A percentile compares a stretch with the other conserved stretches of the same genome.
Evolutionary conservation across 2,113 vertebrate species (phyloP).

Genomic region (Physeter macrocephalus): DNA sequence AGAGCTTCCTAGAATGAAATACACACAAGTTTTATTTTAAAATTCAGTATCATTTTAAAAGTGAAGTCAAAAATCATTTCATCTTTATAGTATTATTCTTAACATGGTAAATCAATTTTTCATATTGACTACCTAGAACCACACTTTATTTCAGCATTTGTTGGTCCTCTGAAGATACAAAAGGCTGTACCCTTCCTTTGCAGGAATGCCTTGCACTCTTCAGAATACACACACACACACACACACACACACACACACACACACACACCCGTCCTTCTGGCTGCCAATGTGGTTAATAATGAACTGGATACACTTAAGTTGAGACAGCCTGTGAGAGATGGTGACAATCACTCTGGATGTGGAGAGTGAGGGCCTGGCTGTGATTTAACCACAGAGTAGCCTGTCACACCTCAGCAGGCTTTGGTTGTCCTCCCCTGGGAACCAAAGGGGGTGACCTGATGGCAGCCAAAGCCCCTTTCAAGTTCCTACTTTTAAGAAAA

Average conservation of each 20-base stretch:
- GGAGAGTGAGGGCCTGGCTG: background rate
- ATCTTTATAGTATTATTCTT: background rate
- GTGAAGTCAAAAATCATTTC: background rate
- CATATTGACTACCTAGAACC: background rate
- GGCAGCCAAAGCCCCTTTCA: background rate
- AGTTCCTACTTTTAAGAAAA: background rate
- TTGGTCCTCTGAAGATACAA: background rate
- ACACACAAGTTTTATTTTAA: constrained; percentile 60
- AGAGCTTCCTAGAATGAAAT: constrained; percentile 89
- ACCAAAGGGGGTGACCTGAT: background rate
- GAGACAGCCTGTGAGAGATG: background rate
- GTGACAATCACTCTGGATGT: background rate
- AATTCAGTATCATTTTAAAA: constrained; percentile 48
- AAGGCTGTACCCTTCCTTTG: background rate
- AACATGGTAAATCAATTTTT: background rate
- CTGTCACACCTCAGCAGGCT: background rate
- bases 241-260: background rate
- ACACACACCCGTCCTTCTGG: background rate
- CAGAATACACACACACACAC: background rate
- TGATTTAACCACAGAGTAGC: background rate
- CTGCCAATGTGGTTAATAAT: background rate
- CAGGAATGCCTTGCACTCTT: background rate
- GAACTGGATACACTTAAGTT: background rate
- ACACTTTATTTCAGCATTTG: background rate
- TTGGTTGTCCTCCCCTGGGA: background rate